Percentiles rank a stretch among this genome's conserved stretches.
Conservation (phyloP, 2,113 vertebrate species). For the Colistium nudipinnis region DNA sequence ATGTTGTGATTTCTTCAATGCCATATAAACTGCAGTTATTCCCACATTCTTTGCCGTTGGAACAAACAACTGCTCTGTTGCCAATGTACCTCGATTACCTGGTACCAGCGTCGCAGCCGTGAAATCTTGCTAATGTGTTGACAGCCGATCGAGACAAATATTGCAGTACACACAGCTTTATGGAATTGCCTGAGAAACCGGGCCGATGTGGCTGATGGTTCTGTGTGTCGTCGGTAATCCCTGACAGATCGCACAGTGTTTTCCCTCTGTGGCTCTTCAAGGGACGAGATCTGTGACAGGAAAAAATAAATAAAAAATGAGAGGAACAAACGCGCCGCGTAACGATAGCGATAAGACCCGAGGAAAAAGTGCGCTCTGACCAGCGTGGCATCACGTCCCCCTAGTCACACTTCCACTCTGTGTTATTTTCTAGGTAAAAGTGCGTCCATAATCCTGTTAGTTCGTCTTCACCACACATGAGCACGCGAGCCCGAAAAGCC, state of each 20-base stretch:
- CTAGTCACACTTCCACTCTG: constrained; percentile 17
- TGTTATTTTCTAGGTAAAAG: constrained; percentile 60
- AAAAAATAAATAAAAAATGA: constrained; percentile 2
- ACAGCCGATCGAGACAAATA: neutral
- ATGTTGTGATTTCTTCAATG: no score
- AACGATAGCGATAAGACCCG: constrained; percentile 29
- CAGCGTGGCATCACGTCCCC: constrained; percentile 25
- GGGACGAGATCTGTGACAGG: constrained; percentile 4
- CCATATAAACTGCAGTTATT: neutral
- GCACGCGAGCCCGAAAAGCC: constrained; percentile 3
- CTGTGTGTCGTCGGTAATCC: neutral
- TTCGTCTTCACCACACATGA: constrained; percentile 42
- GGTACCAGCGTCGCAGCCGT: constrained; percentile 4
- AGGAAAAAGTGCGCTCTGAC: constrained; percentile 27
- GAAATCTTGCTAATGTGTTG: neutral
- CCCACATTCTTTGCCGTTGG: neutral
- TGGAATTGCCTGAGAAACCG: neutral
- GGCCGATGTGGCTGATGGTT: neutral
- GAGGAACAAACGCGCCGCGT: neutral
- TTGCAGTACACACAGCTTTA: neutral
- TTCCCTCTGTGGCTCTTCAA: neutral
- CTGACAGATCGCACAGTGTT: constrained; percentile 23
- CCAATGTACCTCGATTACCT: neutral
- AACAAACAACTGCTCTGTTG: neutral
- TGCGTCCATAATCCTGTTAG: constrained; percentile 68